Base-by-base conservation (phyloP, 2,797 vertebrate genomes). In the Bovichtus variegatus region DNA sequence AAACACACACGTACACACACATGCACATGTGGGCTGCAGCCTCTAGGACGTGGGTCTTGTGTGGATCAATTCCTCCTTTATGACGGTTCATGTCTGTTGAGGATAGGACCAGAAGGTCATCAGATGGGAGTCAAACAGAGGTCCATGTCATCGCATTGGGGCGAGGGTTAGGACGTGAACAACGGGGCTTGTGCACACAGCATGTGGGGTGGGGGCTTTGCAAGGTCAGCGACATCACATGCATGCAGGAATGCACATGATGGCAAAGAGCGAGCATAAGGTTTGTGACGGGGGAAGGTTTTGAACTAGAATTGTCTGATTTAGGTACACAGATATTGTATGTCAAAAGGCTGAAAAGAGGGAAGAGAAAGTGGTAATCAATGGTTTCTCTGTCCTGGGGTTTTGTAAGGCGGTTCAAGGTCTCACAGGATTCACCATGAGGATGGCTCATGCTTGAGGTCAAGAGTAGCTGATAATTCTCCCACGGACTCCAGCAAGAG, bases 51-150 rank as follows among this genome's bases (percentile, higher is more conserved):
- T 63, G 44, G 67, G 76, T 81, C 83, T 72, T 85, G 70, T 59
- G 54, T 84, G 87, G 88, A 95, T 95, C 94, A 95, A 94, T 95
- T 90, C 91, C 49, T 85, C 88, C 90, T 92, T 96, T 95, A 95
- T 95, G 82, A 93, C 81, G 29, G 74, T 84, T 76, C 77, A 81
- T 67, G 88, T 91, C 85, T 90, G 89, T 83, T 86, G 82, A 92
- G 83, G 85, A 89, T 84, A 74, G 71, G 81, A 89, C 86, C 75
- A 92, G 88, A 94, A 95, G 94, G 94, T 95, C 93, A 95, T 94
- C 95, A 93, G 94, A 94, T 93, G 89, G 87, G 80, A 92, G 85
- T 86, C 84, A 87, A 91, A 81, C 57, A 80, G 84, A 89, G 79
- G 76, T 73, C 81, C 65, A 13, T 2, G 21, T 58, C 83, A 34